phyloP scores from a whole-genome alignment of 2,113 vertebrate genomes.

The Lontra canadensis region DNA sequence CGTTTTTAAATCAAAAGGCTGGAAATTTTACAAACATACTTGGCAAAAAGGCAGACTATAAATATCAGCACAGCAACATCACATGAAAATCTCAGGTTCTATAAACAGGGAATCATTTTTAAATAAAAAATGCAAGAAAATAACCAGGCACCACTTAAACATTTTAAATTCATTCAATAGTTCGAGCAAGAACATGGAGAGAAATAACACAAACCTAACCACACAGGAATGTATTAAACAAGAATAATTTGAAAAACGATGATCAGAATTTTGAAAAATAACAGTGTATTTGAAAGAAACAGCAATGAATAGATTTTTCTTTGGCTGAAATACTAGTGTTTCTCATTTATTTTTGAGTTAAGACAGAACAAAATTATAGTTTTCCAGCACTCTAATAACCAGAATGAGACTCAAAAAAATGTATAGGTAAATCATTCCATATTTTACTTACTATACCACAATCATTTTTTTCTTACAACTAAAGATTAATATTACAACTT shows the following conservation, averaged over 20 bases:
- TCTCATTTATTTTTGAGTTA: neutral
- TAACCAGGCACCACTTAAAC: neutral
- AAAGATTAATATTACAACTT: neutral
- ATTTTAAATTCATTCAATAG: conserved; percentile 26
- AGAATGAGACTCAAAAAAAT: neutral
- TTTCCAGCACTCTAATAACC: neutral
- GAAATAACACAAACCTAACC: neutral
- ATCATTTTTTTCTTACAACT: neutral
- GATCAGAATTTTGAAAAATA: conserved; percentile 20
- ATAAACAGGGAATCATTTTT: conserved; percentile 6
- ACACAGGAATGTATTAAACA: conserved; percentile 23
- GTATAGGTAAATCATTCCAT: neutral
- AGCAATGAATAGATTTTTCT: neutral
- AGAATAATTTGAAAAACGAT: neutral
- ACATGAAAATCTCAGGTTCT: neutral
- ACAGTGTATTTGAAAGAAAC: neutral
- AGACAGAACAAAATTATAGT: neutral
- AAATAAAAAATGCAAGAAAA: conserved; percentile 16
- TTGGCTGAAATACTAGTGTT: neutral
- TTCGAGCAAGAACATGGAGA: neutral
- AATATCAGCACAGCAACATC: neutral
- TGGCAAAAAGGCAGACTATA: neutral
- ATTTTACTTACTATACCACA: neutral
- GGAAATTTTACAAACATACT: conserved; percentile 16
- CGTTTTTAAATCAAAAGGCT: conserved; percentile 41